Conservation (phyloP, 2,113 vertebrate species). For the Phyllostomus discolor region DNA sequence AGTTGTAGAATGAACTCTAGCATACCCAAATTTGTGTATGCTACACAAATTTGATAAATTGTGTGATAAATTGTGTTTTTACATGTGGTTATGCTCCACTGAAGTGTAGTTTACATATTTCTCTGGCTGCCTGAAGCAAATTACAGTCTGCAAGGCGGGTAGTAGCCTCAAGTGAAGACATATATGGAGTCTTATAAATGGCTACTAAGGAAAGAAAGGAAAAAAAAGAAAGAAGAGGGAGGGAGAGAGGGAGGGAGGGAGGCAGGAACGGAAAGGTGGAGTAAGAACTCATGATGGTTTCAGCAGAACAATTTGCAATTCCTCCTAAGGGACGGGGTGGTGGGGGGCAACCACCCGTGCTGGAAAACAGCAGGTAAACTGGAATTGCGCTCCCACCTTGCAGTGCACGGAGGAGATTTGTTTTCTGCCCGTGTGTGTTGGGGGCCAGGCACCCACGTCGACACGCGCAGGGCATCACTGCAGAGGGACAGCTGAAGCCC, state of each 20-base stretch:
- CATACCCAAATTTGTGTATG: background rate
- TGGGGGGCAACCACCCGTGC: background rate
- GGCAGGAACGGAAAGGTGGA: rapidly evolving
- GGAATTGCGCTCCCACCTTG: background rate
- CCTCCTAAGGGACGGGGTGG: too few relatives aligned
- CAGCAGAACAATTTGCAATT: background rate
- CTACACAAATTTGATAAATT: too few relatives aligned
- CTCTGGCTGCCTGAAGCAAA: background rate
- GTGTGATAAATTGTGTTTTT: background rate
- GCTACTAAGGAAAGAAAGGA: background rate
- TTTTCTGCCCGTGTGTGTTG: background rate
- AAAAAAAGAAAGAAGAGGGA: background rate
- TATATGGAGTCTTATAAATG: background rate
- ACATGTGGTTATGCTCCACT: background rate
- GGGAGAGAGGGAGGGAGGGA: rapidly evolving
- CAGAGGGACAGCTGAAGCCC: background rate
- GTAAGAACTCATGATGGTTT: background rate
- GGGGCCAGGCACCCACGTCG: background rate
- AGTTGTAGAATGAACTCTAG: background rate
- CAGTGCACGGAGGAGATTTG: background rate
- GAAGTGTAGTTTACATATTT: background rate
- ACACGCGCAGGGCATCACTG: rapidly evolving
- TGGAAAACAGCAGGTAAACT: background rate
- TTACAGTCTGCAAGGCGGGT: background rate
- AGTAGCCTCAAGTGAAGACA: background rate